Evolutionary conservation across 2,113 vertebrate species (phyloP).

Genomic region (Aphelocoma coerulescens): DNA sequence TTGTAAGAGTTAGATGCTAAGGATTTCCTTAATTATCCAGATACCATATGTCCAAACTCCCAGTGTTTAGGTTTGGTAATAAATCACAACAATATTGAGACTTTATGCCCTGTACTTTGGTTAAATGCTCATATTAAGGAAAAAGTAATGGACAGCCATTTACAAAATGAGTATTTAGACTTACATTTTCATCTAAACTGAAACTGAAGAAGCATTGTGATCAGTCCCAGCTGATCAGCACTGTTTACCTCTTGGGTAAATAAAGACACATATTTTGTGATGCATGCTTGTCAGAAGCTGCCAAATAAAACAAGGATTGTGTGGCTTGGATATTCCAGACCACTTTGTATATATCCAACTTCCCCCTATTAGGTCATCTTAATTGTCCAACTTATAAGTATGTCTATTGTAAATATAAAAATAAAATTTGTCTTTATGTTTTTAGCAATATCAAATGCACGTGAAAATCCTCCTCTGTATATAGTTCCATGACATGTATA

Average conservation of each 20-base stretch:
- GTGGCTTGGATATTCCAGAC: background rate
- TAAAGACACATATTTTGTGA: constrained; percentile 31
- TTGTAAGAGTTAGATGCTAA: background rate
- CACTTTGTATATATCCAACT: background rate
- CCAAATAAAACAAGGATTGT: constrained; percentile 51
- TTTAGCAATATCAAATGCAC: background rate
- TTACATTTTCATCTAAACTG: constrained; percentile 20
- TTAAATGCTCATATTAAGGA: constrained; percentile 4
- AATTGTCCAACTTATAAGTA: background rate
- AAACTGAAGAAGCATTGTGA: constrained; percentile 43
- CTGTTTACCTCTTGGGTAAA: constrained; percentile 38
- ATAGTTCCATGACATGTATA: background rate
- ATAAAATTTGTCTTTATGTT: constrained; percentile 26
- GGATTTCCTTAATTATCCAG: constrained; percentile 28
- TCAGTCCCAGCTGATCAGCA: constrained; percentile 24
- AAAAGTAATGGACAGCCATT: background rate
- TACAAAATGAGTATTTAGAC: background rate
- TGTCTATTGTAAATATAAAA: constrained; percentile 23
- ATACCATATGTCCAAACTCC: background rate
- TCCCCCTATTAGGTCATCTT: background rate
- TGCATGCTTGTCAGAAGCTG: constrained; percentile 20
- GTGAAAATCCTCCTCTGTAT: constrained; percentile 25
- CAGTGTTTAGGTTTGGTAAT: background rate
- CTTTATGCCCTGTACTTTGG: background rate
- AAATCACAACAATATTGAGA: constrained; percentile 2